Conservation (phyloP, 2,888 invertebrate species). For the Ditylenchus weischeri region DNA sequence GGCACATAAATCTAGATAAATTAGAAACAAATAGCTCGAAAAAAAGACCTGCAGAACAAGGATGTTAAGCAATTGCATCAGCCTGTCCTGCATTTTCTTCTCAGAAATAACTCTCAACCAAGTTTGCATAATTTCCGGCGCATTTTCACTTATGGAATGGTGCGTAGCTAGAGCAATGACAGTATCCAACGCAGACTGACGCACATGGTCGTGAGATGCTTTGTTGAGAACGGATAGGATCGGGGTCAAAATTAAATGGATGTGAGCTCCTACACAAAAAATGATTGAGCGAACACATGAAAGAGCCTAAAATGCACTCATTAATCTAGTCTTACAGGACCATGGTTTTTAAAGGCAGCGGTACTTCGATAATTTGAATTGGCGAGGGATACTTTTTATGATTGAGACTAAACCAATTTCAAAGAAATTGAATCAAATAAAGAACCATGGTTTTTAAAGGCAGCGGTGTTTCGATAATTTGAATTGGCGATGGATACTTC, state of each 20-base stretch:
- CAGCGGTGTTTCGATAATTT: no score
- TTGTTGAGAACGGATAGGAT: conserved; percentile 88
- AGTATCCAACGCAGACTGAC: conserved; percentile 67
- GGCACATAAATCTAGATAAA: conserved; percentile 5
- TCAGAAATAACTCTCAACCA: conserved; percentile 76
- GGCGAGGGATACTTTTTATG: no score
- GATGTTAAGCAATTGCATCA: conserved; percentile 41
- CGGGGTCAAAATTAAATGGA: conserved; percentile 90
- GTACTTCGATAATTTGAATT: no score
- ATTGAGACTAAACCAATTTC: not conserved
- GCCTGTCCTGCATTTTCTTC: conserved; percentile 36
- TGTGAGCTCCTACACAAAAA: conserved; percentile 74
- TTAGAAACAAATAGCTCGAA: conserved; percentile 4
- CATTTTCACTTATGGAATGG: conserved; percentile 75
- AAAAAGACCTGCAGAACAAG: conserved; percentile 35
- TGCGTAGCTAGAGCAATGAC: conserved; percentile 84
- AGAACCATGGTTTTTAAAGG: no score
- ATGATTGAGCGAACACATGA: conserved; percentile 27
- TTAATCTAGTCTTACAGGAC: no score
- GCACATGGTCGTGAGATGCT: conserved; percentile 61
- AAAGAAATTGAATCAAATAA: not conserved
- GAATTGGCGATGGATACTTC: no score
- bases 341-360: no score
- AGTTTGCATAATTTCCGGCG: conserved; percentile 82
- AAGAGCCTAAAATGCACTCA: conserved; percentile 24